A percentile compares a stretch with the other conserved stretches of the same genome.
phyloP scores from a whole-genome alignment of 2,888 invertebrate genomes.

The Idaea straminata region DNA sequence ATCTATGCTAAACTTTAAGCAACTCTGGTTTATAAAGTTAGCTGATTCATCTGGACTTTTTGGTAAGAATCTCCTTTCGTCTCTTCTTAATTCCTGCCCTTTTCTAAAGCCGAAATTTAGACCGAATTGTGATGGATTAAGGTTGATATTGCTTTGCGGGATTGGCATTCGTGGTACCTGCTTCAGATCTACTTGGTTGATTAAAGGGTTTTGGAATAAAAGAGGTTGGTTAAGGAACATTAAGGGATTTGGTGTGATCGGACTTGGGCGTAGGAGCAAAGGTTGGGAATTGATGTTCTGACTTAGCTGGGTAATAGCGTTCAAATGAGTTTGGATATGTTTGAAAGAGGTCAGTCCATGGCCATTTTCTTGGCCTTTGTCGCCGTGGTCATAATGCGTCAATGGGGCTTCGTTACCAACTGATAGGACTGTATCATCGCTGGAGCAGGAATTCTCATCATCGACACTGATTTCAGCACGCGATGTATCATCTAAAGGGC shows the following conservation, averaged over 20 bases:
- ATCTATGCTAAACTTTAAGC: constrained; percentile 90
- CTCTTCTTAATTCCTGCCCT: constrained; percentile 49
- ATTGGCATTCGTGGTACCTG: constrained; percentile 53
- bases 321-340: constrained; percentile 84
- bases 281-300: constrained; percentile 72
- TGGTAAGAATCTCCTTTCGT: constrained; percentile 56
- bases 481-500: constrained; percentile 60
- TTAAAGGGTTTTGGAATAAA: constrained; percentile 65
- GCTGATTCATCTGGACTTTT: constrained; percentile 66
- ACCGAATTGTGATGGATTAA: constrained; percentile 53
- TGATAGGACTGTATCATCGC: constrained; percentile 89
- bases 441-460: constrained; percentile 83
- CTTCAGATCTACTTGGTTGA: constrained; percentile 65
- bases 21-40: constrained; percentile 75
- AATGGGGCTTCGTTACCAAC: constrained; percentile 88
- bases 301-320: constrained; percentile 84
- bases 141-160: constrained; percentile 51
- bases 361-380: constrained; percentile 45
- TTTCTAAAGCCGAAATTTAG: constrained; percentile 58
- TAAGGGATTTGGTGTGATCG: constrained; percentile 72
- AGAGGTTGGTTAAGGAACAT: constrained; percentile 75
- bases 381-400: constrained; percentile 50
- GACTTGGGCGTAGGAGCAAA: constrained; percentile 65
- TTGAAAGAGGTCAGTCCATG: constrained; percentile 80
- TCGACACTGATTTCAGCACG: constrained; percentile 73